These are phyloP conservation scores for Crossoptilon crossoptilon DNA, from an alignment of 2,797 vertebrate genomes.

Conservation along the genomic window DNA sequence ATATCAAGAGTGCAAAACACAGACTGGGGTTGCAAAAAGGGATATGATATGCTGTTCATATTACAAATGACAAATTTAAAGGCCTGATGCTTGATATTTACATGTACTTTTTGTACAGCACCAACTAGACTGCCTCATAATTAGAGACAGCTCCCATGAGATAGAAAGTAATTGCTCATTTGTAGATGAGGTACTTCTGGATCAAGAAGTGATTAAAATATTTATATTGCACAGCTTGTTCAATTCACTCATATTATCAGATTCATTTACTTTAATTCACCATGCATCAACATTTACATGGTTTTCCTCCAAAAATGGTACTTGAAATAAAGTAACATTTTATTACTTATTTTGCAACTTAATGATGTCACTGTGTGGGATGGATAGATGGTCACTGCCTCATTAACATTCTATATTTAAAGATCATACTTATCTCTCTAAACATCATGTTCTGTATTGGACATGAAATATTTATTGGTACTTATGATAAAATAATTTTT, in stretches of 20 bases:
- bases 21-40: neutral
- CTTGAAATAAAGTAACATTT: conserved; percentile 78
- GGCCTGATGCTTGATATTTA: conserved; percentile 83
- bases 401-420: conserved; percentile 47
- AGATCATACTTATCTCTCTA: neutral
- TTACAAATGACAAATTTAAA: conserved; percentile 77
- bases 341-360: conserved; percentile 56
- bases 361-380: conserved; percentile 31
- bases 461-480: conserved; percentile 52
- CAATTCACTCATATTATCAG: conserved; percentile 83
- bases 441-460: neutral
- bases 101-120: conserved; percentile 81
- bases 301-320: conserved; percentile 67
- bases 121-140: conserved; percentile 83
- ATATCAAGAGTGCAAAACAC: conserved; percentile 7
- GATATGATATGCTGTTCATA: conserved; percentile 56
- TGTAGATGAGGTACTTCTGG: conserved; percentile 88
- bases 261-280: conserved; percentile 85
- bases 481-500: conserved; percentile 22
- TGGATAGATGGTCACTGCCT: neutral
- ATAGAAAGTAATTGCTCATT: conserved; percentile 91
- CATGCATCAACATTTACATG: conserved; percentile 74
- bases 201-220: conserved; percentile 92
- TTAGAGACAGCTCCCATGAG: conserved; percentile 83
- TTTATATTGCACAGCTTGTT: conserved; percentile 88